These are phyloP conservation scores for Ylistrum balloti DNA, from an alignment of 1,140 invertebrate species.

Conservation along the genomic window DNA sequence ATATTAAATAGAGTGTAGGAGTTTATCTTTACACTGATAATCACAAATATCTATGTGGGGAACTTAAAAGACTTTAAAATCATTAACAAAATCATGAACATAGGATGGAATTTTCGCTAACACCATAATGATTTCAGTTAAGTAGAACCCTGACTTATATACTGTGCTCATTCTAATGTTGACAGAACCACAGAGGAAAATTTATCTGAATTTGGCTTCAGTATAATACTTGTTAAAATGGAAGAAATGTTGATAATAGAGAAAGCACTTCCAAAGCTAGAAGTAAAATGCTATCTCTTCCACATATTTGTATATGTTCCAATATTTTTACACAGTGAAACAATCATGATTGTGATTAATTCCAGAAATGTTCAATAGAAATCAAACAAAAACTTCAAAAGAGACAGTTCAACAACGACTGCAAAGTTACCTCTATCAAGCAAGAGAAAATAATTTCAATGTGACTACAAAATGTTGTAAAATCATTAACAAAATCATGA, in stretches of 20 bases:
- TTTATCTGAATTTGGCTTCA: no score
- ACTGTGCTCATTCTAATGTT: no score
- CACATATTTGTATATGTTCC: conserved; percentile 34
- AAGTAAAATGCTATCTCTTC: neutral
- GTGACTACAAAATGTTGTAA: neutral
- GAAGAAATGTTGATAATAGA: no score
- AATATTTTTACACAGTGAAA: neutral
- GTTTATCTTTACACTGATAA: neutral
- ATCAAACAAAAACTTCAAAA: no score
- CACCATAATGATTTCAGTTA: no score
- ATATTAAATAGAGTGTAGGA: neutral
- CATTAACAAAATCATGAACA: neutral
- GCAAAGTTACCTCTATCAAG: no score
- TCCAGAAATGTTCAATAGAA: neutral
- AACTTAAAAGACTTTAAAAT: neutral
- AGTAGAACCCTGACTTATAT: no score
- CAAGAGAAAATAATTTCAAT: neutral
- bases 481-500: neutral
- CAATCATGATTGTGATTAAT: neutral
- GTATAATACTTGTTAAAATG: no score
- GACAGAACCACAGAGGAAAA: no score
- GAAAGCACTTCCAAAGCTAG: no score
- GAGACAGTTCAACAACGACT: no score
- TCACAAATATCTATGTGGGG: neutral
- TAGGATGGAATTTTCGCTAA: no score